A percentile compares a stretch with the other conserved stretches of the same genome.
Conservation (phyloP, 1,140 invertebrate species). For the Neodiprion fabricii region DNA sequence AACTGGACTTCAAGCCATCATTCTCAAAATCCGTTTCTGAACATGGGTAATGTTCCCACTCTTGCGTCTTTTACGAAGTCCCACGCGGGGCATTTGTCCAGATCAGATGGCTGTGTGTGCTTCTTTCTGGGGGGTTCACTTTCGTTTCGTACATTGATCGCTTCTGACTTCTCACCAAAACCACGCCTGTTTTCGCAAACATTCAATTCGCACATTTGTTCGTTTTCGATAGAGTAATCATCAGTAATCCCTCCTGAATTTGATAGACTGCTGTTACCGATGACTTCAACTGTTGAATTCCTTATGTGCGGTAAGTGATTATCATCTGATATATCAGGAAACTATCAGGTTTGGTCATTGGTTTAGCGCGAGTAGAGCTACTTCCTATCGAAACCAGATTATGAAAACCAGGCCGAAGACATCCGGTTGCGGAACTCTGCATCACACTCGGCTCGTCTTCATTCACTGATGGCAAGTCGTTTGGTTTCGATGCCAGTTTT, state of each 20-base stretch:
- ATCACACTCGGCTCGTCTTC: too few species aligned
- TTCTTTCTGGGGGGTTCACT: background rate
- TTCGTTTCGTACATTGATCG: background rate
- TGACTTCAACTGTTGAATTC: background rate
- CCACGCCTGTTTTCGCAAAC: background rate
- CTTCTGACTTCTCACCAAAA: background rate
- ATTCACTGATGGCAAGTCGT: background rate
- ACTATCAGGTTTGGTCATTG: too few species aligned
- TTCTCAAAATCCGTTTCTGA: background rate
- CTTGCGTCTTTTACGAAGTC: background rate
- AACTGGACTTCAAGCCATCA: too few species aligned
- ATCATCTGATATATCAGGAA: too few species aligned
- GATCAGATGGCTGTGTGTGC: background rate
- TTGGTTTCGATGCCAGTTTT: slow-evolving; percentile 4
- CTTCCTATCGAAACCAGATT: too few species aligned
- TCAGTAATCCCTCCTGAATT: background rate
- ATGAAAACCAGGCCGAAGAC: too few species aligned
- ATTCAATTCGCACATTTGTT: background rate
- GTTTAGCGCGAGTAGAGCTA: too few species aligned
- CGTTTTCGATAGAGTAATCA: background rate
- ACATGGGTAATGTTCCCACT: background rate
- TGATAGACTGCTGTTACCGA: background rate
- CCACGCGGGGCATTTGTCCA: background rate
- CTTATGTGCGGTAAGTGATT: too few species aligned
- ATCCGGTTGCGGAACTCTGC: too few species aligned